These are phyloP conservation scores for Campopleginae sp. DNA, from an alignment of 2,888 invertebrate genomes.

Conservation along the genomic window DNA sequence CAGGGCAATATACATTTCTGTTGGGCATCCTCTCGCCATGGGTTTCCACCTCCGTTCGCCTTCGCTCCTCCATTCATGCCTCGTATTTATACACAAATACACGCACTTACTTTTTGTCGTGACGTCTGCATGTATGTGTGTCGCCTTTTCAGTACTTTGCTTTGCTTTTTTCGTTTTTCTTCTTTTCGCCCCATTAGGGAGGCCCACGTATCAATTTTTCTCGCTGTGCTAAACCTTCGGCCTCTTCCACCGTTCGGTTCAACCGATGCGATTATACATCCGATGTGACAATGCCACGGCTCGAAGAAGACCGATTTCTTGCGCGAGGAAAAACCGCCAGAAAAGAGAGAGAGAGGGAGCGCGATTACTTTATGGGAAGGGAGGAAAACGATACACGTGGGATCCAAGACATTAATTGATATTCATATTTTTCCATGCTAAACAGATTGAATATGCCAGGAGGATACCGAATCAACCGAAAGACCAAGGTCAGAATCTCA, in stretches of 20 bases:
- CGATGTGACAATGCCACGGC: constrained; percentile 17
- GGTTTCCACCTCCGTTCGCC: constrained; percentile 78
- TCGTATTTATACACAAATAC: constrained; percentile 75
- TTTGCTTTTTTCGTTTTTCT: constrained; percentile 20
- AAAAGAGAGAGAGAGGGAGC: background rate
- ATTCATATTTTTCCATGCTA: constrained; percentile 22
- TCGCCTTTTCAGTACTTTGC: constrained; percentile 76
- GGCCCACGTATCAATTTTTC: constrained; percentile 83
- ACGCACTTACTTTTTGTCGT: constrained; percentile 75
- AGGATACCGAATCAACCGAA: constrained; percentile 37
- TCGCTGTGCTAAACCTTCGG: constrained; percentile 62
- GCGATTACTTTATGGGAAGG: constrained; percentile 2
- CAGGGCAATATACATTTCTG: constrained; percentile 79
- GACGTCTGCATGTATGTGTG: constrained; percentile 65
- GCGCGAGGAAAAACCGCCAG: constrained; percentile 13
- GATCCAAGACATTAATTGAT: constrained; percentile 34
- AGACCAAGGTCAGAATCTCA: constrained; percentile 47
- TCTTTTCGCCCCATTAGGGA: constrained; percentile 79
- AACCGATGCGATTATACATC: background rate
- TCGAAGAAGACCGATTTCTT: constrained; percentile 38
- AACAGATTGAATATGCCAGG: constrained; percentile 16
- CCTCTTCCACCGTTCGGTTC: background rate
- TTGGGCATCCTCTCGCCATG: constrained; percentile 72
- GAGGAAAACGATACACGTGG: constrained; percentile 23
- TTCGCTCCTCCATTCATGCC: constrained; percentile 81